Evolutionary conservation across 1,140 invertebrate species (phyloP), one percentile per base, ranked within the genome.

Genomic region (Drosophila kohkoa): DNA sequence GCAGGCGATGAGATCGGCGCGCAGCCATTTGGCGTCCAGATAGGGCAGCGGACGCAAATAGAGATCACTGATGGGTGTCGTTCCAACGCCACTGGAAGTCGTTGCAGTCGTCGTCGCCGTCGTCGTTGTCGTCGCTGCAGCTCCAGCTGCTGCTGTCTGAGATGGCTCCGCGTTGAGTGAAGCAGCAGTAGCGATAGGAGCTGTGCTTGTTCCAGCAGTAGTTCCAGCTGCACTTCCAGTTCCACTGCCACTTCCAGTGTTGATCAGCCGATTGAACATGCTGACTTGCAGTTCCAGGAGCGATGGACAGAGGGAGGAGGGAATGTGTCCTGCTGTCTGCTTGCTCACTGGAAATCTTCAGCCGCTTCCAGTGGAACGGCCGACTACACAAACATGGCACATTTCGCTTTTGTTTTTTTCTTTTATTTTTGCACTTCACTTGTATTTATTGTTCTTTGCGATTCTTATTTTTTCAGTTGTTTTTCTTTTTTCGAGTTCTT

Each of bases 1-100:
- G 68, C 82, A 89, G 45, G 82, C 75, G 38, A 92, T 91, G 66
- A 92, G 82, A 91, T 92, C 92, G 48, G 91, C 91, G 35, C 92
- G 81, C 68, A 92, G 70, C 92, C 92, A 92, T 75, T 92, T 92
- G 10, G 68, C 63, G 59, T 92, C 92, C 48, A 92, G 60, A 59
- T 79, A 92, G 15, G 90, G 91, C 32, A 92, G 51, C 5, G 91
- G 90, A 32, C 92, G 88, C 63, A 92, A 66, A 55, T 90, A 89
- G 57, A 92, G 81, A 71, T 92, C 92, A 30, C 66, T 66, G 10
- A 52, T 54, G 13, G 73, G 52, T 2, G 60, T 45, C 32, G 46
- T 11, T 5, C 32, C 55, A 45, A 10, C 35, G 8, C 28, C 46
- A 16, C 57, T 62, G 28, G 16, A 49, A 35, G 1, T 11, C 32